Evolutionary conservation across 64 coral and sea anemone species (phyloP), one percentile per base, ranked within the genome.

Genomic region (Montipora efflorescens): DNA sequence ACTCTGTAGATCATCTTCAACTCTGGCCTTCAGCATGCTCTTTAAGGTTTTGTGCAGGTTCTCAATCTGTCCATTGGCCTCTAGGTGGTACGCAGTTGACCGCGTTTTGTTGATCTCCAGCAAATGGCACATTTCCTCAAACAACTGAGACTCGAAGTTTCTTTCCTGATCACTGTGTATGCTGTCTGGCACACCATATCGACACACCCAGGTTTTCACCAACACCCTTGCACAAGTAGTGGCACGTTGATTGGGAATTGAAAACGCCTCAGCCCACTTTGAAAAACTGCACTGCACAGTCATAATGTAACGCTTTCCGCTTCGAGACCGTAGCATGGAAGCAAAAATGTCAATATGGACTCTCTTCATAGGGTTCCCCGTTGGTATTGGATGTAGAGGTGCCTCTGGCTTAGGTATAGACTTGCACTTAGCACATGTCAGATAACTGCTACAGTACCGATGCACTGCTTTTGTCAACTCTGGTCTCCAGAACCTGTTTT

Each of bases 41-140:
- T 88, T 88, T 0, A 91, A 50, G 1, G 66, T 95, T 13, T 84
- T 78, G 53, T 96, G 86, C 49, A 88, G 73, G 51, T 92, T 92
- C 88, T 96, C 73, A 47, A 76, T 64, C 78, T 95, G 88, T 8
- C 93, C 88, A 74, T 95, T 90, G 18, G 88, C 88, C 78, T 83
- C 80, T 90, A 70, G 87, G 19, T 85, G 93, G 50, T 95, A 95
- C 0, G 88, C 88, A 70, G 88, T 90, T 48, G 88, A 50, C 79
- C 82, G 88, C 5, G 94, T 95, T 74, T 95, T 95, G 23, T 84
- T 91, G 75, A 95, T 95, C 81, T 90, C 20, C 7, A 93, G 61
- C 21, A 88, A 67, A 43, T 93, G 25, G 59, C 91, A 88, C 83
- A 93, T 74, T 50, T 57, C 64, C 53, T 57, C 79, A 68, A 93